Evolutionary conservation across 2,797 vertebrate species (phyloP).

Genomic region (Lemur catta): DNA sequence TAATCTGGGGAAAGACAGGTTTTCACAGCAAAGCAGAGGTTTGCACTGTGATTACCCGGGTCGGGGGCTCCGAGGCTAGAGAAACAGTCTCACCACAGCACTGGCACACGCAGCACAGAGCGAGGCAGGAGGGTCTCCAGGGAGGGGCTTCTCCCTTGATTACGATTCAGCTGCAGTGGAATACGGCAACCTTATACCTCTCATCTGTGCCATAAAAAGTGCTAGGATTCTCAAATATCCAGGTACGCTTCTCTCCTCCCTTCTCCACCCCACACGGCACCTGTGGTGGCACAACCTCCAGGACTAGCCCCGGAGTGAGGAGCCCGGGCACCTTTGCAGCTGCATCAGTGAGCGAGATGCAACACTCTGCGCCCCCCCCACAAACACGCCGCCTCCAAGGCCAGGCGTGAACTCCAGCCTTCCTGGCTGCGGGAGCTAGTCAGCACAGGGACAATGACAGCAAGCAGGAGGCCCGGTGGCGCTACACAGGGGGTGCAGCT

Average conservation of each 20-base stretch:
- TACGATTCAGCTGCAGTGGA: not conserved
- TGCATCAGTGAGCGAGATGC: not conserved
- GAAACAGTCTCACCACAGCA: not conserved
- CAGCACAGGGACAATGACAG: conserved; percentile 6
- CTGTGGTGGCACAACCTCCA: conserved; percentile 52
- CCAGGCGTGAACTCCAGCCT: not conserved
- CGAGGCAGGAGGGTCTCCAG: not conserved
- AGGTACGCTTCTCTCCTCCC: not conserved
- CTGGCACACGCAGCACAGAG: not conserved
- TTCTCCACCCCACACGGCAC: conserved; percentile 11
- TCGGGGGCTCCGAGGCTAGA: not conserved
- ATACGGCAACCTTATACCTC: conserved; percentile 42
- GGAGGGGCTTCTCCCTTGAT: conserved; percentile 39
- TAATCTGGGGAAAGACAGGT: fast-evolving
- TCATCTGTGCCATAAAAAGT: not conserved
- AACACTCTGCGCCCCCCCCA: not conserved
- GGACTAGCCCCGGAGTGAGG: conserved; percentile 55
- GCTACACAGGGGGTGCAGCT: not conserved
- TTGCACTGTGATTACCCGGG: fast-evolving
- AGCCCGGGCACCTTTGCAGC: conserved; percentile 55
- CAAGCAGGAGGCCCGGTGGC: not conserved
- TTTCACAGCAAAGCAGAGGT: not conserved
- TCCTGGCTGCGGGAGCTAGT: not conserved
- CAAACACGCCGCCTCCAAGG: not conserved
- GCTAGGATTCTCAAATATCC: conserved; percentile 24